Base-by-base conservation (phyloP, 1,140 invertebrate genomes). In the Atta colombica region DNA sequence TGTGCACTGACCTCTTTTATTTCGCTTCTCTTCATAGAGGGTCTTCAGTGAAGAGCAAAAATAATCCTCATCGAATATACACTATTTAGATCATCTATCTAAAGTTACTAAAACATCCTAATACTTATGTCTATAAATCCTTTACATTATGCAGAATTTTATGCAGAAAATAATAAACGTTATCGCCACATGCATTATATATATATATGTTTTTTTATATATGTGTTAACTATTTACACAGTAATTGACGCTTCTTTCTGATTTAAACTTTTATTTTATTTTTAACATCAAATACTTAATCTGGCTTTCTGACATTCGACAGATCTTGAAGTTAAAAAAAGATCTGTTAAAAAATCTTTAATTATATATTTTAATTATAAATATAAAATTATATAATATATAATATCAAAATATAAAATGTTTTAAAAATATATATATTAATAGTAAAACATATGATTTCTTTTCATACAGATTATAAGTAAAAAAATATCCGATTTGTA, bases 401-500 rank as follows among this genome's bases (percentile, higher is more conserved):
- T 35, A 35, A 35, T 35, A 68, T 68, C 21, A n/a, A 55, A n/a
- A 35, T 31, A 35, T 51, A 16, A 65, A 63, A 51, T 31, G 18
- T 14, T 14, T 65, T 3, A 18, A 53, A 18, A 12, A 6, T 0
- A 35, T 35, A n/a, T 7, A 16, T 14, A 31, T 1, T 51, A 78
- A 18, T 12, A 49, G 1, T 35, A 39, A 10, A 39, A n/a, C 18
- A 21, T 4, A 39, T 16, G n/a, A 63, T 51, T 45, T n/a, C 0
- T 28, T 35, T 49, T 75, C 18, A 12, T 65, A 61, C 5, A 21
- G 10, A 8, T 82, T 61, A 35, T 14, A 25, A 21, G 6, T 77
- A 31, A 53, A 72, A 25, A 63, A 35, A 31, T 60, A 35, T 14
- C 60, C 4, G 10, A 2, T 10, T 89, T 45, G 91, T 96, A 91